These are phyloP conservation scores for Megalurothrips usitatus DNA, from an alignment of 2,888 invertebrate genomes.

Conservation along the genomic window DNA sequence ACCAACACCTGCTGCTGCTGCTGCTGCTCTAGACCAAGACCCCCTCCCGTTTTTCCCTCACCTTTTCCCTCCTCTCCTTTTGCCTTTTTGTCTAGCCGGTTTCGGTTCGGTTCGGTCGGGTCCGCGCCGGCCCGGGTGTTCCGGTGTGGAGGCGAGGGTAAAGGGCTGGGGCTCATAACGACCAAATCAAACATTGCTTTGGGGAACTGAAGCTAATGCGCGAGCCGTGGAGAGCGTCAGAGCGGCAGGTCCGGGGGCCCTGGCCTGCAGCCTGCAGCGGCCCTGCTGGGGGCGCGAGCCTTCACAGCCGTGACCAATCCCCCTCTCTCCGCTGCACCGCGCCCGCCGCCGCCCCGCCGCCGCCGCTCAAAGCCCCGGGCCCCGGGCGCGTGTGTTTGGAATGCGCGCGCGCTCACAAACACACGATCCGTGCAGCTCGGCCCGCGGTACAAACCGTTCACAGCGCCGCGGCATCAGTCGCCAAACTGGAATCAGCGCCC, in stretches of 20 bases:
- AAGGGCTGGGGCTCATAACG: neutral
- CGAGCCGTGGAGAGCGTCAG: neutral
- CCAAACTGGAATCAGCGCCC: too few relatives aligned
- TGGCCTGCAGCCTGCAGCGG: too few relatives aligned
- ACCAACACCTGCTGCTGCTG: too few relatives aligned
- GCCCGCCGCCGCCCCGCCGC: neutral
- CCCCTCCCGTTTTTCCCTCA: neutral
- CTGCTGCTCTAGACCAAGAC: too few relatives aligned
- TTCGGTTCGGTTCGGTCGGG: neutral
- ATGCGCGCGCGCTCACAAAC: too few relatives aligned
- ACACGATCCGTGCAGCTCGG: too few relatives aligned
- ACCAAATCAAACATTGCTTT: conserved; percentile 25
- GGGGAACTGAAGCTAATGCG: conserved; percentile 16
- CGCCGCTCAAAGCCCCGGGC: neutral
- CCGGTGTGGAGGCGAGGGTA: neutral
- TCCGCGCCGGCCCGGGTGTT: neutral
- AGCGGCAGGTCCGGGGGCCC: neutral
- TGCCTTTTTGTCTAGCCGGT: neutral
- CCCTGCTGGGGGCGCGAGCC: neutral
- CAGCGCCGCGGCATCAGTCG: too few relatives aligned
- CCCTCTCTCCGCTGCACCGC: neutral
- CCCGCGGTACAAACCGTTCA: too few relatives aligned
- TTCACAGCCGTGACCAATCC: conserved; percentile 11
- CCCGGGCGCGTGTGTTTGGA: neutral
- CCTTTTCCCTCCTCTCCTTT: neutral